These are phyloP conservation scores for Heliconius charithonia DNA, from an alignment of 2,888 invertebrate genomes.

Conservation along the genomic window DNA sequence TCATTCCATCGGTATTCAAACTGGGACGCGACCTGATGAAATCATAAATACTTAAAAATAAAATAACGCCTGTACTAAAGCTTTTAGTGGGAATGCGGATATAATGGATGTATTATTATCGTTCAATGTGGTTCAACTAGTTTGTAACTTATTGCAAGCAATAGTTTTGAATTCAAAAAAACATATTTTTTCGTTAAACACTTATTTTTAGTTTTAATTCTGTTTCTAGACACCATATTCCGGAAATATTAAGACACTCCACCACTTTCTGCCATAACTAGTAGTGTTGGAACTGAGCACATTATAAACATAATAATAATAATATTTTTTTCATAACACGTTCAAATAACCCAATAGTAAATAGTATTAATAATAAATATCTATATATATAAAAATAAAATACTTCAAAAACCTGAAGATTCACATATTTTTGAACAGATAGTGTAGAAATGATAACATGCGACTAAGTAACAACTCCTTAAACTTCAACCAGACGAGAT, in stretches of 20 bases:
- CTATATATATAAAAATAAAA: background rate
- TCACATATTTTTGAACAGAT: background rate
- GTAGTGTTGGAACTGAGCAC: too few species aligned
- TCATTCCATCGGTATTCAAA: conserved; percentile 33
- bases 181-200: background rate
- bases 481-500: too few species aligned
- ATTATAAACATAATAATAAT: too few species aligned
- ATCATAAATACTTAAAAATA: conserved; percentile 36
- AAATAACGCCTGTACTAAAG: conserved; percentile 37
- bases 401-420: background rate
- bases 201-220: background rate
- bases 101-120: conserved; percentile 42
- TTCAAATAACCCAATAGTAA: too few species aligned
- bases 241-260: too few species aligned
- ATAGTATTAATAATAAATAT: too few species aligned
- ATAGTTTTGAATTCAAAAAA: background rate
- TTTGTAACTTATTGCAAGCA: background rate
- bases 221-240: background rate
- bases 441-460: too few species aligned
- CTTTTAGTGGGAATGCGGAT: conserved; percentile 40
- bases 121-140: conserved; percentile 19
- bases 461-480: too few species aligned
- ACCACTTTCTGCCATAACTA: too few species aligned
- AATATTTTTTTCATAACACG: too few species aligned
- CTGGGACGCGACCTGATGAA: conserved; percentile 38